Base-by-base conservation (phyloP, 2,113 vertebrate genomes). In the Malurus alboscapulatus region DNA sequence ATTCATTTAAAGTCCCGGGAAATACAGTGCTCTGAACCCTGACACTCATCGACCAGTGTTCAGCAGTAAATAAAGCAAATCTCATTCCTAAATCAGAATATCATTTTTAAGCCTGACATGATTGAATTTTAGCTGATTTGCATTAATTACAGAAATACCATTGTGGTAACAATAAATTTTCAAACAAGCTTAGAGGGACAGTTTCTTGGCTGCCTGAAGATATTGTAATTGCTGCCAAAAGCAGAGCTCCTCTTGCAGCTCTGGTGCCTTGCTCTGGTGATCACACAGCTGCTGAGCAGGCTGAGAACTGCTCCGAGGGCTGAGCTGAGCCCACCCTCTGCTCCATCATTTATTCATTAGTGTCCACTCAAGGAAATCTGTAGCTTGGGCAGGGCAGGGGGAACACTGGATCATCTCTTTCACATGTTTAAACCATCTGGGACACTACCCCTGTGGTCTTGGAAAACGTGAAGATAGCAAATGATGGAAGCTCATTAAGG, bases 31-130 rank as follows among this genome's bases (percentile, higher is more conserved):
- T 75, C 45, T 86, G 57, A 75, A 84, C 69, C 14, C 29, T 78
- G 65, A 67, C 42, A 36, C 18, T 74, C 79, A 77, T 77, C 2
- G 30, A 81, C 40, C 36, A 7, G 26, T 29, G 24, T 67, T 89
- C 58, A 91, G 45, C 76, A 67, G 51, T 86, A 87, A 93, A 84
- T 84, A 78, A 69, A 78, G 53, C 22, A 88, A 88, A 96, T 73
- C 78, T 71, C 42, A 62, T 88, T 88, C 18, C 71, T 80, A 83
- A 69, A 73, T 59, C 65, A 78, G 76, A 85, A 84, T 71, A 84
- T 62, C 65, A 65, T 17, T 90, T 77, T 75, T 74, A 88, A 93
- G 57, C 54, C 42, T 75, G 57, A 50, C 57, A 16, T 61, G 74
- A 81, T 13, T 84, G 65, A 67, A 38, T 79, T 94, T 88, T 40